Base-by-base conservation (phyloP, 2,888 invertebrate species). In the Rhamnusium bicolor region DNA sequence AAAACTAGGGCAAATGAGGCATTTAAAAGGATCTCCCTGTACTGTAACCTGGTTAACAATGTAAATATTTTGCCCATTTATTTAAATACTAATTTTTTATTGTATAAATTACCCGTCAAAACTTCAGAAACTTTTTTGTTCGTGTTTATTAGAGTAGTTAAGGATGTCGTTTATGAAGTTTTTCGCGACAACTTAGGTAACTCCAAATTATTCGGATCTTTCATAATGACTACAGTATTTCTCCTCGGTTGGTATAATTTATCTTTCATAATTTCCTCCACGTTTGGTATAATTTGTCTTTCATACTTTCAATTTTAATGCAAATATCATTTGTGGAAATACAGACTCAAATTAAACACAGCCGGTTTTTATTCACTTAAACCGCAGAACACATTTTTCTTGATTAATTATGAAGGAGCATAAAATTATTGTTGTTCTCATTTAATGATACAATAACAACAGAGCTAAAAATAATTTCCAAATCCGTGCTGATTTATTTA, bases 331-430 rank as follows among this genome's bases (percentile, higher is more conserved):
- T 61, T 40, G 40, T 18, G 60, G 60, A 61, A 61, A 61, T 47
- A 62, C 7, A 24, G 46, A 18, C n/a, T 47, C 19, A 62, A 46
- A 62, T 46, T 46, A 47, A 46, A 32, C n/a, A 19, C 21, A 47
- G 61, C 40, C 40, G 18, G 18, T 61, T 61, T 61, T 61, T 61
- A 61, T 61, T 61, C 60, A 40, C 40, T 46, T 62, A 62, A 62
- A 6, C 46, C 14, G 24, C 47, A 62, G 27, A 56, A 62, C 29
- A 62, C 62, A 62, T 62, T 47, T 62, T 62, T 62, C 62, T 62
- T 47, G 62, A 47, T 62, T 58, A 58, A 58, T 58, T 58, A 58
- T 14, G 32, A 19, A 40, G 32, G 46, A 61, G 46, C 47, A 62
- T 46, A 21, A 46, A 46, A 14, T 18, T 62, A 46, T 58, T 56